Conservation (phyloP, 2,797 vertebrate species). For the Macropodus opercularis region DNA sequence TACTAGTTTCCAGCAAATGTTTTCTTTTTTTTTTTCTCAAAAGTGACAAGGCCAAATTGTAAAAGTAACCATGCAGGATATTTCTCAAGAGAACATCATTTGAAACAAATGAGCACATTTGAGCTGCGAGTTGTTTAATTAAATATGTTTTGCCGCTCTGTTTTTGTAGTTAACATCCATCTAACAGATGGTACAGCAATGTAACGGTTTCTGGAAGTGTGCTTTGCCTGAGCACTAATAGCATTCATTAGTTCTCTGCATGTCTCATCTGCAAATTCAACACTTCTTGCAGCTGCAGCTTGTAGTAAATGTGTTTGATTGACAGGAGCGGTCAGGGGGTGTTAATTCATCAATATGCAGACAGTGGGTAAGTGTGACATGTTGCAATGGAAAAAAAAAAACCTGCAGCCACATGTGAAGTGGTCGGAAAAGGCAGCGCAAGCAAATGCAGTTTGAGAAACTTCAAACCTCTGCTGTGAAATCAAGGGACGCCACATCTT, state of each 20-base stretch:
- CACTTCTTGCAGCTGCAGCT: constrained; percentile 15
- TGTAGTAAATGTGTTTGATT: neutral
- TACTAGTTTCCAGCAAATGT: neutral
- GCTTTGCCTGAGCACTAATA: constrained; percentile 2
- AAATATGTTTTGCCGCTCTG: constrained; percentile 27
- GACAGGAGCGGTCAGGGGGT: neutral
- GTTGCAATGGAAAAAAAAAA: neutral
- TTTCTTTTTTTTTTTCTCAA: neutral
- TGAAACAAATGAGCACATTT: constrained; percentile 16
- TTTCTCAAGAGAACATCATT: constrained; percentile 20
- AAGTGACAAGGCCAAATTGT: neutral
- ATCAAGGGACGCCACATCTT: constrained; percentile 38
- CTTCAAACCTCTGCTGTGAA: constrained; percentile 36
- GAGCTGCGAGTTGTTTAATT: constrained; percentile 31
- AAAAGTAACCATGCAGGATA: neutral
- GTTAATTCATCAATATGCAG: constrained; percentile 18
- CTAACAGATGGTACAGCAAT: constrained; percentile 45
- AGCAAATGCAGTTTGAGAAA: constrained; percentile 31
- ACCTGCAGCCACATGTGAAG: neutral
- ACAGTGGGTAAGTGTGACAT: constrained; percentile 8
- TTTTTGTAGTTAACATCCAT: constrained; percentile 35
- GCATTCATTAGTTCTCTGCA: neutral
- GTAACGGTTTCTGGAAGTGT: constrained; percentile 21
- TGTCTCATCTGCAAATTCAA: constrained; percentile 19
- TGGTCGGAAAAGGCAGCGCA: constrained; percentile 9